Conservation (phyloP, 2,888 invertebrate species). For the Stenoptilia bipunctidactyla region DNA sequence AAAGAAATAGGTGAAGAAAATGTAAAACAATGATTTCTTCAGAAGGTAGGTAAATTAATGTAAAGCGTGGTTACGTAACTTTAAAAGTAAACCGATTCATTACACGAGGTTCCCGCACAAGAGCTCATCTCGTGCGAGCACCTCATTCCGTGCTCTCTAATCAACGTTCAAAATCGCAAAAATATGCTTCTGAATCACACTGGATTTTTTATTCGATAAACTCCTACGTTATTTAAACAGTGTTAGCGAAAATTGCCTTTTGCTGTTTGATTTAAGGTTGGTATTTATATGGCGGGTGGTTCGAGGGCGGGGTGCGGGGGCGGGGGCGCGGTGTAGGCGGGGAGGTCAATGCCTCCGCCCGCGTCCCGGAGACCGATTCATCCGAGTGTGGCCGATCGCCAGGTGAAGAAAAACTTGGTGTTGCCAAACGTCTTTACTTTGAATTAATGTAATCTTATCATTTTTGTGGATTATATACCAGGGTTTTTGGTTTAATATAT, state of each 20-base stretch:
- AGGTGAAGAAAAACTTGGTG: constrained; percentile 7
- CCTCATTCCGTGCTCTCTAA: constrained; percentile 3
- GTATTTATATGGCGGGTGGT: constrained; percentile 26
- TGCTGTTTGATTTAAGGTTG: constrained; percentile 39
- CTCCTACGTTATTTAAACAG: constrained; percentile 23
- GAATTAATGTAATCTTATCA: too few species aligned
- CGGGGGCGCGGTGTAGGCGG: constrained; percentile 8
- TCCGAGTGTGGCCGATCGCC: constrained; percentile 17
- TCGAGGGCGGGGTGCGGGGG: constrained; percentile 24
- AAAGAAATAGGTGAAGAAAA: too few species aligned
- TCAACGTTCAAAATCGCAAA: constrained; percentile 10
- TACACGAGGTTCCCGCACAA: too few species aligned
- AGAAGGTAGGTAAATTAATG: too few species aligned
- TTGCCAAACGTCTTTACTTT: too few species aligned
- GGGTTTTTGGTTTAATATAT: too few species aligned
- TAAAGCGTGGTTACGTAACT: too few species aligned
- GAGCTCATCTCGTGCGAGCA: neutral
- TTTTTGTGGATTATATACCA: too few species aligned
- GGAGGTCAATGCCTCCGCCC: constrained; percentile 44
- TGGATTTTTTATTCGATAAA: constrained; percentile 43
- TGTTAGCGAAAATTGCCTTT: constrained; percentile 33
- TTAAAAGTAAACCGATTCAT: too few species aligned
- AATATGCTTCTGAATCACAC: constrained; percentile 44
- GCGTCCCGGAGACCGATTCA: constrained; percentile 21
- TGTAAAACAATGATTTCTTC: too few species aligned